Conservation (phyloP, 2,888 invertebrate species). For the Ornithoptera alexandrae region DNA sequence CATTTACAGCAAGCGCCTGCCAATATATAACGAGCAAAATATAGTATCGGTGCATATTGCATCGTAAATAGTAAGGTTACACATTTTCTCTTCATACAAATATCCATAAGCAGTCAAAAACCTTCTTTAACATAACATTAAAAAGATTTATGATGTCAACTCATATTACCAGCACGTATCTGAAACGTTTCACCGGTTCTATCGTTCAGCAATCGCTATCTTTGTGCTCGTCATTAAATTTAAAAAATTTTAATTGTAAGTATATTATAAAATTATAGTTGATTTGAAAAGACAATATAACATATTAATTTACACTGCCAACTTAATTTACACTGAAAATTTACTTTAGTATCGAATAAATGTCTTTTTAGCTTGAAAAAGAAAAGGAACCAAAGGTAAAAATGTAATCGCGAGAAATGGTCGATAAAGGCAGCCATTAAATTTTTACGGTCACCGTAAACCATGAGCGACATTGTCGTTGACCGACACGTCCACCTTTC, state of each 20-base stretch:
- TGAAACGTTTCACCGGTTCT: too few relatives aligned
- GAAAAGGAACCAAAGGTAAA: neutral
- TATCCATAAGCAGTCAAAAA: constrained; percentile 49
- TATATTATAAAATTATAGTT: too few relatives aligned
- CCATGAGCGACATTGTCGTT: constrained; percentile 14
- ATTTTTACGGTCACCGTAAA: constrained; percentile 16
- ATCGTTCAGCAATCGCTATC: too few relatives aligned
- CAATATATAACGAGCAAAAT: constrained; percentile 74
- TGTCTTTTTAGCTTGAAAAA: neutral
- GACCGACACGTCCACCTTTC: constrained; percentile 18
- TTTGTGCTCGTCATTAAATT: too few relatives aligned
- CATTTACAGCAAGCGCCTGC: constrained; percentile 69
- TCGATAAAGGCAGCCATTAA: constrained; percentile 6
- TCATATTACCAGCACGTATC: too few relatives aligned
- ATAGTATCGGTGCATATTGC: constrained; percentile 66
- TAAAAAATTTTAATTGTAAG: too few relatives aligned
- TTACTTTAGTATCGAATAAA: neutral
- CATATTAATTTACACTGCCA: too few relatives aligned
- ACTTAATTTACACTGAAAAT: neutral
- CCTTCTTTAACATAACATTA: constrained; percentile 1
- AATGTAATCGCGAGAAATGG: constrained; percentile 5
- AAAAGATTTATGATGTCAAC: too few relatives aligned
- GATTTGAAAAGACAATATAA: too few relatives aligned
- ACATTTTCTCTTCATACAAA: constrained; percentile 45
- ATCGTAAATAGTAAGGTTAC: constrained; percentile 70